phyloP scores from a whole-genome alignment of 2,797 vertebrate species.

The Thripadectes ignobilis region DNA sequence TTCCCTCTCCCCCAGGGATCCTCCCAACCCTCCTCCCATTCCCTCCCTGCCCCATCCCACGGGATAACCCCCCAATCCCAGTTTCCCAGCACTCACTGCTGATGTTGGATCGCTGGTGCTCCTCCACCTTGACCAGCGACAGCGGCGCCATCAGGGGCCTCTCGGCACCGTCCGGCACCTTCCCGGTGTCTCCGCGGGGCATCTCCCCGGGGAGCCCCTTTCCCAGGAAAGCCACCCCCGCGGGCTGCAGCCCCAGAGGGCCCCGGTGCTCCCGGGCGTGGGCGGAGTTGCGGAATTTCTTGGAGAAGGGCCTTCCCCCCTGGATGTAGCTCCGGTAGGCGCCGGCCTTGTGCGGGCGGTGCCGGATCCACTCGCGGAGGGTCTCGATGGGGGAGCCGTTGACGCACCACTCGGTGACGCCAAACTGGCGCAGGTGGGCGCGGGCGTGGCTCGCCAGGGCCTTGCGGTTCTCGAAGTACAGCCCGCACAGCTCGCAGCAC shows the following conservation, averaged over 20 bases:
- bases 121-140: background rate
- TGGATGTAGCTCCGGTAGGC: slow-evolving; percentile 94
- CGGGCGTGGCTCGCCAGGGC: slow-evolving; percentile 94
- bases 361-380: slow-evolving; percentile 95
- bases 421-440: slow-evolving; percentile 93
- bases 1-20: too few species aligned
- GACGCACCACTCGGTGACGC: slow-evolving; percentile 96
- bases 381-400: slow-evolving; percentile 97
- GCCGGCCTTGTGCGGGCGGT: slow-evolving; percentile 91
- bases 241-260: background rate
- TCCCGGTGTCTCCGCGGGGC: accelerated
- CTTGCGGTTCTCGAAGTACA: slow-evolving; percentile 96
- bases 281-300: slow-evolving; percentile 84
- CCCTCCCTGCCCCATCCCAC: too few species aligned
- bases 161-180: background rate
- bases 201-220: background rate
- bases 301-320: slow-evolving; percentile 85
- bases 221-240: background rate
- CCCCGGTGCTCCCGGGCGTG: slow-evolving; percentile 51
- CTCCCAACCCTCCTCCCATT: background rate
- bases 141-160: background rate
- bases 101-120: background rate
- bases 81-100: background rate
- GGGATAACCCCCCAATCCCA: background rate
- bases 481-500: slow-evolving; percentile 94